Conservation (phyloP, 2,113 vertebrate genomes). For the Nothocercus julius region DNA sequence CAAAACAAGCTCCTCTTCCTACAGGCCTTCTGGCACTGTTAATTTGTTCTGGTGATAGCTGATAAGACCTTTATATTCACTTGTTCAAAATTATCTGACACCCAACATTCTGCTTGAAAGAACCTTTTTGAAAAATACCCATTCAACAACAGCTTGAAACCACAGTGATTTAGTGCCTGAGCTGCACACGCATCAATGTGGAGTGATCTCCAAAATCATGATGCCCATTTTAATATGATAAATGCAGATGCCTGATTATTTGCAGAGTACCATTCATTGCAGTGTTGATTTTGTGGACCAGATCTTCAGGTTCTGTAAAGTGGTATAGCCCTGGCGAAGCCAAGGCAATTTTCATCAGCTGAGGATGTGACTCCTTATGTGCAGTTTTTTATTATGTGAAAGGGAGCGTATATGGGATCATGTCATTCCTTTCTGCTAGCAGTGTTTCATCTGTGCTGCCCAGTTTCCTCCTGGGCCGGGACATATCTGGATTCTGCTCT, state of each 20-base stretch:
- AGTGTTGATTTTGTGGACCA: neutral
- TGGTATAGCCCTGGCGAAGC: neutral
- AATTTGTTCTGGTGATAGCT: neutral
- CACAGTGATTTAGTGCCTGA: neutral
- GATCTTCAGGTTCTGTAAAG: neutral
- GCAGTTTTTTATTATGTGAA: neutral
- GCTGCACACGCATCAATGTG: neutral
- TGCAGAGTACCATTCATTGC: neutral
- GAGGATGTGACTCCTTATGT: neutral
- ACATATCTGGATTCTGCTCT: neutral
- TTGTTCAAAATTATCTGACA: neutral
- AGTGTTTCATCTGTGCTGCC: neutral
- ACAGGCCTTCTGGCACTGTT: accelerated
- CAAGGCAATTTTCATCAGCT: neutral
- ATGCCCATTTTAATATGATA: neutral
- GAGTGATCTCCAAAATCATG: neutral
- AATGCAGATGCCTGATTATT: neutral
- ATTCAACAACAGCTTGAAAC: neutral
- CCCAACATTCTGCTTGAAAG: neutral
- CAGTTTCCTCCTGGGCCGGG: neutral
- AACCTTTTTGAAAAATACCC: neutral
- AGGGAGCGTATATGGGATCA: neutral
- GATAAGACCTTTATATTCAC: neutral
- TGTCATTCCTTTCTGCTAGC: neutral
- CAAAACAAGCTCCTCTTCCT: neutral